These are phyloP conservation scores for Butorides virescens DNA, from an alignment of 2,113 vertebrate species.

Conservation along the genomic window DNA sequence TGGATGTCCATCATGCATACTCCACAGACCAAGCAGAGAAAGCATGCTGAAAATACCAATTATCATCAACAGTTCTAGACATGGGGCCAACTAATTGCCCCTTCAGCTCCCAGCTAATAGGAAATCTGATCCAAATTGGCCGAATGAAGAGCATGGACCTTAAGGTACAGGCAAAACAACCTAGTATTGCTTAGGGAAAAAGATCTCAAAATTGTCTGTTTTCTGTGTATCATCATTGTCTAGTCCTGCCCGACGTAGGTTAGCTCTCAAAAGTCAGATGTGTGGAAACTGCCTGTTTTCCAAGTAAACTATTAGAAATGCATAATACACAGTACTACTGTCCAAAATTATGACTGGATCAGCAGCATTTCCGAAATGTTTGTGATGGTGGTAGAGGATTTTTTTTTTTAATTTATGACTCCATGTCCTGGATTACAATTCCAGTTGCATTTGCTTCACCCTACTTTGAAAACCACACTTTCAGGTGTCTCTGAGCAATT, in stretches of 20 bases:
- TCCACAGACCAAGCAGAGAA: not conserved
- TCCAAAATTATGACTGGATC: not conserved
- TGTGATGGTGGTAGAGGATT: no score
- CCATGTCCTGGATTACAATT: not conserved
- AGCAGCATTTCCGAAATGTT: not conserved
- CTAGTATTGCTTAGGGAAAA: not conserved
- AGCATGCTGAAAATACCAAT: not conserved
- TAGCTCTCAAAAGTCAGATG: not conserved
- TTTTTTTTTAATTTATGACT: not conserved
- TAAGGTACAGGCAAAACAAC: not conserved
- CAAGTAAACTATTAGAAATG: not conserved
- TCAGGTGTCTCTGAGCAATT: not conserved
- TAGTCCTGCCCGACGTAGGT: not conserved
- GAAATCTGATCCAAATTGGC: not conserved
- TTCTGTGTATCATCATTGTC: not conserved
- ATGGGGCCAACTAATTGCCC: not conserved
- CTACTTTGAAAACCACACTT: not conserved
- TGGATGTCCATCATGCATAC: not conserved
- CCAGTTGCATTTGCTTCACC: not conserved
- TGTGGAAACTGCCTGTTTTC: not conserved
- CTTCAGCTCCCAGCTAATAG: not conserved
- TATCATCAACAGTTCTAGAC: not conserved
- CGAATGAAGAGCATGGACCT: not conserved
- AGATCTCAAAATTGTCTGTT: not conserved
- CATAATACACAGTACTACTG: not conserved